Base-by-base conservation (phyloP, 2,797 vertebrate genomes). In the Anas bahamensis region DNA sequence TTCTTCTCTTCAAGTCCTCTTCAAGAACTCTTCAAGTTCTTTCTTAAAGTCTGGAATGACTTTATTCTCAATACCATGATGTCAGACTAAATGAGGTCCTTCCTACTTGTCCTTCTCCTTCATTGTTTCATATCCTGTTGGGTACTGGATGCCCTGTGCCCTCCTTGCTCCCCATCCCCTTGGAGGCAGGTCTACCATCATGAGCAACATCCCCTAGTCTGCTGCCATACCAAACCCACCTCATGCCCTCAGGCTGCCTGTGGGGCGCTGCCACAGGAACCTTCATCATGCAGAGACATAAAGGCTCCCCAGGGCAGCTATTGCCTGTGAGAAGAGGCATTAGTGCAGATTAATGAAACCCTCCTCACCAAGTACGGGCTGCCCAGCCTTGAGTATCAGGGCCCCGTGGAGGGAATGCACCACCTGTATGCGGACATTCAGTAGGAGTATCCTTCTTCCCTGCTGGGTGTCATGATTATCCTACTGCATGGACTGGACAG, bases 351-450 rank as follows among this genome's bases (percentile, higher is more conserved):
- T 7, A 57, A 31, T 11, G 55, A 59, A 26, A n/a, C 31, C 41
- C 41, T 17, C 16, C 28, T 23, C 46, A 41, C 69, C 69, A 18
- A 3, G 12, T 29, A 46, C 23, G 57, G 76, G 19, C 61, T 65
- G 11, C 28, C 24, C 46, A 63, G 13, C 23, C 18, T 33, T 7
- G 24, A 26, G 41, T 31, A 5, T 18, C 3, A 19, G 46, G 23
- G 56, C 21, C 23, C 59, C 26, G n/a, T 18, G 64, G 39, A 78
- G 13, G 29, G n/a, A 42, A 44, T 0, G 0, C n/a, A 48, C 35
- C 63, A 37, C 29, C 21, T 41, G 10, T 2, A 29, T 15, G 33
- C 22, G 48, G 53, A 29, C 39, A 70, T 18, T 70, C 35, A 9
- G n/a, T 22, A 35, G 18, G 11, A 76, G 23, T 59, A 48, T 18